Percentiles rank a stretch among this genome's conserved stretches.
phyloP scores from a whole-genome alignment of 2,888 invertebrate genomes.

The Xanthorhoe spadicearia region DNA sequence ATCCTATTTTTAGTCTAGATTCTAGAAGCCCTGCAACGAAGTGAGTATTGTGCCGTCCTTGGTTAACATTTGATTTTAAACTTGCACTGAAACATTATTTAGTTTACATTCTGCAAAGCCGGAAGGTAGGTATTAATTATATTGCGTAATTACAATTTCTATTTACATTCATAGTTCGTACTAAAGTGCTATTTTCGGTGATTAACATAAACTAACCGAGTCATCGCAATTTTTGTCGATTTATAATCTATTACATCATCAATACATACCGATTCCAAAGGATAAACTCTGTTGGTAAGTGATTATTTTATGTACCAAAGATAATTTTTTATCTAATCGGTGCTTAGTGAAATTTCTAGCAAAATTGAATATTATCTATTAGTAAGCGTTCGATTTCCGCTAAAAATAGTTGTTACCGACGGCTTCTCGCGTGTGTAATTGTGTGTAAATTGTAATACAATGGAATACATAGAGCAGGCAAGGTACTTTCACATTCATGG shows the following conservation, averaged over 20 bases:
- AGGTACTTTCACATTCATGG: constrained; percentile 11
- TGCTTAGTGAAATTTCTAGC: constrained; percentile 13
- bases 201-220: constrained; percentile 13
- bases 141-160: constrained; percentile 6
- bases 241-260: constrained; percentile 25
- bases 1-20: constrained; percentile 1
- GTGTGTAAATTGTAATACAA: background rate
- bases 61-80: no score
- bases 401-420: constrained; percentile 3
- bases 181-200: constrained; percentile 2
- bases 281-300: constrained; percentile 18
- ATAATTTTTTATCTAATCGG: constrained; percentile 29
- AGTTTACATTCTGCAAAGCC: background rate
- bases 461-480: constrained; percentile 30
- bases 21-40: background rate
- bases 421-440: background rate
- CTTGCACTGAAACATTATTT: no score
- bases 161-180: constrained; percentile 5
- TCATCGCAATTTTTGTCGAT: constrained; percentile 24
- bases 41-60: constrained; percentile 4
- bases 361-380: constrained; percentile 1
- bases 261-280: constrained; percentile 1
- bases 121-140: background rate
- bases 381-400: constrained; percentile 7
- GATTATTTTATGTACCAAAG: background rate